Base-by-base conservation (phyloP, 2,797 vertebrate species). In the Fistularia commersonii region DNA sequence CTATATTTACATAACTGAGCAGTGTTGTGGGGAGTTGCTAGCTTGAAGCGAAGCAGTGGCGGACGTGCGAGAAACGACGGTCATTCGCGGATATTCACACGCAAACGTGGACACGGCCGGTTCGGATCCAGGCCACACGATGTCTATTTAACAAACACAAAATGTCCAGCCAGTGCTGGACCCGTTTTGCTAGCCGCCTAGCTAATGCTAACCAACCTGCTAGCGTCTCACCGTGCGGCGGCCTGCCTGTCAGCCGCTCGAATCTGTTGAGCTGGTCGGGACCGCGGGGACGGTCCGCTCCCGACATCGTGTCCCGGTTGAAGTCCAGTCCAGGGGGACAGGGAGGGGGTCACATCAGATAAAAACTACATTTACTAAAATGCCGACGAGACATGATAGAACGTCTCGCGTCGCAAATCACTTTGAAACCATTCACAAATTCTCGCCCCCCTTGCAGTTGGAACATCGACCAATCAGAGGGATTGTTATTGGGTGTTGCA, bases 181-280 rank as follows among this genome's bases (percentile, higher is more conserved):
- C 23, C 23, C 23, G 23, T 23, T 23, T 23, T 23, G 23, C 23
- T 69, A 52, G 41, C 11, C 11, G 31, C 33, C n/a, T 6, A 35
- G 75, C 61, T 83, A 57, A 62, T 74, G 74, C 66, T 32, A 67
- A 92, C 93, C 88, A 82, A 96, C 94, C 93, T 90, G 93, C 86
- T 77, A 77, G 15, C 66, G 61, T 70, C 53, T 77, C 80, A 64
- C 79, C 68, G 70, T 87, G 77, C 57, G 89, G 88, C 81, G 92
- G 92, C 86, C 92, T 89, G 79, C 87, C 88, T 76, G 87, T 86
- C 80, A 97, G 85, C 69, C 78, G 91, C 78, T 95, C 90, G 76
- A 97, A 98, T 70, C 73, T 90, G 77, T 95, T 96, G 77, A 97
- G 92, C 78, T 89, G 89, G 51, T 87, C 88, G 44, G 52, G 61